These are phyloP conservation scores for Megalonaias nervosa DNA, from an alignment of 1,140 invertebrate species.

Conservation along the genomic window DNA sequence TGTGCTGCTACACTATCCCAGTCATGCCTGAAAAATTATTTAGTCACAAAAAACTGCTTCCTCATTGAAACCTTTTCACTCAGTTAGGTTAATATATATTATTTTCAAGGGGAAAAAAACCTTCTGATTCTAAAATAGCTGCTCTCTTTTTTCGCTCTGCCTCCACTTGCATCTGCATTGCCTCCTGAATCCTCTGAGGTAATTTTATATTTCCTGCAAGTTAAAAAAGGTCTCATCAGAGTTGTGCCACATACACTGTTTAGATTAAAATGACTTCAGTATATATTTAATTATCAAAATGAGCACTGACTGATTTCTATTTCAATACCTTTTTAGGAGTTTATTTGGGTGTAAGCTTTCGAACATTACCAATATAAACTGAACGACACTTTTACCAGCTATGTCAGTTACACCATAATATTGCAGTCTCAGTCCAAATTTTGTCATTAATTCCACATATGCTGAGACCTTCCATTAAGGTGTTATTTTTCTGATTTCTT, in stretches of 20 bases:
- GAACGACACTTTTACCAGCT: too few species aligned
- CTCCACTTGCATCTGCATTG: slow-evolving; percentile 99
- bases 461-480: too few species aligned
- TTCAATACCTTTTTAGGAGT: background rate
- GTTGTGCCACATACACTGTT: background rate
- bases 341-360: background rate
- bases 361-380: too few species aligned
- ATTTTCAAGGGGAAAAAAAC: slow-evolving; percentile 64
- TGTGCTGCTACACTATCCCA: background rate
- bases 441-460: too few species aligned
- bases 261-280: too few species aligned
- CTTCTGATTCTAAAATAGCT: slow-evolving; percentile 97
- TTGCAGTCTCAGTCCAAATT: too few species aligned
- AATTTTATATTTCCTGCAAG: slow-evolving; percentile 90
- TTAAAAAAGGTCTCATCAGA: background rate
- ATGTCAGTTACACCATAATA: too few species aligned
- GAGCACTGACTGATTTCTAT: background rate
- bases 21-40: background rate
- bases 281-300: too few species aligned
- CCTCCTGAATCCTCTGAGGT: slow-evolving; percentile 94
- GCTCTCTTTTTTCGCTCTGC: slow-evolving; percentile 97
- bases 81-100: background rate
- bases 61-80: background rate
- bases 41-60: background rate
- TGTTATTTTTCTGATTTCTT: too few species aligned